Evolutionary conservation across 2,113 vertebrate genomes (phyloP), one percentile per base, ranked within the genome.

Genomic region (Vulpes ferrilata): DNA sequence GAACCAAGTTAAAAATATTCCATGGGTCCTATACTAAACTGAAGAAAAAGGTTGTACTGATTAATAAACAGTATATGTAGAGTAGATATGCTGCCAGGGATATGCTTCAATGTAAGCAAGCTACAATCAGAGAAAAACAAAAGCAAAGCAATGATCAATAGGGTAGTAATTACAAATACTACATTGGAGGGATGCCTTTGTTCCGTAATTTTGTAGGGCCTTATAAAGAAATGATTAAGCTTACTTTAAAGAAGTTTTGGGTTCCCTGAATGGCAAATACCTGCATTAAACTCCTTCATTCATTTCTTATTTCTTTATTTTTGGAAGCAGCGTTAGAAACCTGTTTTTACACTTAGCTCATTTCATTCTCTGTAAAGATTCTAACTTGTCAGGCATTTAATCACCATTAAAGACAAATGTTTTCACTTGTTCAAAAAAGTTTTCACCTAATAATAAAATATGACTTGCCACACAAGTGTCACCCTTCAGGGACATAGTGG

Each of bases 361-460:
- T 86, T 96, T 71, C 97, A 86, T 97, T 97, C 95, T 96, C 83
- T 97, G n/a, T 95, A 90, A 97, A 97, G 87, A 96, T 93, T 82
- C 62, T 93, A 83, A 96, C 65, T 97, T 94, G 89, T 96, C 71
- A 96, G 83, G 80, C 76, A 96, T 90, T 98, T 97, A 96, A 92
- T 97, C 96, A 85, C 38, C 27, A 89, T 95, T 98, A 90, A 95
- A 97, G 92, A 96, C 64, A 96, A 96, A 96, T 97, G 80, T 90
- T 96, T 98, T 96, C 80, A 80, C 81, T 97, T 79, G 79, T 95
- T 97, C 55, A 93, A 88, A 97, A 96, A 85, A 67, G 11, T 92
- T 96, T 96, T 83, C 27, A 53, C 71, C 76, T 94, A 64, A 96
- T 92, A 88, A 97, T 98, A 95, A 97, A 97, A 96, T 95, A 93